Evolutionary conservation across 2,113 vertebrate species (phyloP), one percentile per base, ranked within the genome.

Genomic region (Gambusia affinis): DNA sequence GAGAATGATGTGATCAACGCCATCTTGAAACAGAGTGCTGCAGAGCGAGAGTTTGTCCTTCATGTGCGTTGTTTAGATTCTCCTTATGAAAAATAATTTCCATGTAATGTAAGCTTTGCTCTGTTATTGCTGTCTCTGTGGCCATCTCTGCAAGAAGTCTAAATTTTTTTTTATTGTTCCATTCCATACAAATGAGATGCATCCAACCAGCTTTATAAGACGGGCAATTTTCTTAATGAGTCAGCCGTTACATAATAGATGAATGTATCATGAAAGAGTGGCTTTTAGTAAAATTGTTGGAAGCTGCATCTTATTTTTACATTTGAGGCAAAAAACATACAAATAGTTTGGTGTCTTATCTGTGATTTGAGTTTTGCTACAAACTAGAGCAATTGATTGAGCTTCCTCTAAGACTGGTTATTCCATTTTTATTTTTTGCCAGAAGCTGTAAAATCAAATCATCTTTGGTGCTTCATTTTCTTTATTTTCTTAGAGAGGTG

Each of bases 1-100:
- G 98, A 99, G 93, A 98, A 98, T 0, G 98, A 99, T 61, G 97
- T 99, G 79, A 99, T 98, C 89, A 99, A 99, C 80, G 97, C 97
- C 85, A 96, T 99, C 89, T 94, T 99, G 87, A 98, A 99, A 87
- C 98, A 99, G 89, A 94, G 96, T 77, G 96, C 96, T 2, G 97
- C 97, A 57, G 98, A 99, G 92, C 94, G 91, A 89, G 97, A 98
- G 83, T 98, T 99, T 81, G 95, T 96, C 81, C 90, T 95, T 73
- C 96, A 96, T 64, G 92, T 93, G 64, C 0, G 90, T 73, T 33
- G 2, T 2, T 2, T 15, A 69, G 19, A 31, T 8, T 12, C 4
- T n/a, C 30, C 30, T 66, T 39, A 35, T 64, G 2, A 17, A n/a
- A 37, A 42, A 42, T 42, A 4, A 15, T 42, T 14, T 42, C 39